These are phyloP conservation scores for Platerodrilus igneus DNA, from an alignment of 2,888 invertebrate species.

Conservation along the genomic window DNA sequence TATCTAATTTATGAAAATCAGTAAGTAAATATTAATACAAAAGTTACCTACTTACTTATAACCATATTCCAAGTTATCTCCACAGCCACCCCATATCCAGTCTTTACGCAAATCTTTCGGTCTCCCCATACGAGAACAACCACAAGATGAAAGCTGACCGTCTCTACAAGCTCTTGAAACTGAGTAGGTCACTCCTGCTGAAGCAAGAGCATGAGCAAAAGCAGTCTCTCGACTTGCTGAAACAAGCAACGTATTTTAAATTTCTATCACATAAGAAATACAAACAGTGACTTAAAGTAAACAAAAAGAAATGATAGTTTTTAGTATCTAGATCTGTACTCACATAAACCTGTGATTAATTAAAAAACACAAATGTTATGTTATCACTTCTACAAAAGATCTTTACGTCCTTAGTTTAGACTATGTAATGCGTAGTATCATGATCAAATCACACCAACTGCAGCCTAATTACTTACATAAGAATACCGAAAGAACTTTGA, in stretches of 20 bases:
- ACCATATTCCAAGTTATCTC: constrained; percentile 94
- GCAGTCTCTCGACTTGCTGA: constrained; percentile 83
- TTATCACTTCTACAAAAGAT: too few species aligned
- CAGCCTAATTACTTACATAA: too few species aligned
- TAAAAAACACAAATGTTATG: too few species aligned
- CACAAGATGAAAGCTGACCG: constrained; percentile 83
- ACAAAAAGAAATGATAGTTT: background rate
- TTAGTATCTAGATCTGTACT: too few species aligned
- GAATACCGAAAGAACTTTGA: too few species aligned
- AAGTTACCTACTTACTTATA: constrained; percentile 76
- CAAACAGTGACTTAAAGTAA: background rate
- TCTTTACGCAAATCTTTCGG: constrained; percentile 82
- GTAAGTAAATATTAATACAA: background rate
- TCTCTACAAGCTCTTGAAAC: constrained; percentile 88
- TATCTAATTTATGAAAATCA: background rate
- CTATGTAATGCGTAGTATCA: too few species aligned
- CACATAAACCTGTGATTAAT: too few species aligned
- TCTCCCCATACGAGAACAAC: constrained; percentile 77
- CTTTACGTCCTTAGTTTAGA: too few species aligned
- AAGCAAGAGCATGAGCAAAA: constrained; percentile 84
- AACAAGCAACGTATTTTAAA: too few species aligned
- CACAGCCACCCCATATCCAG: constrained; percentile 98
- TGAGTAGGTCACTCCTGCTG: constrained; percentile 85
- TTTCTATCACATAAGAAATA: constrained; percentile 4
- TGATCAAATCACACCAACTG: too few species aligned